Base-by-base conservation (phyloP, 2,113 vertebrate genomes). In the Tetrao urogallus region DNA sequence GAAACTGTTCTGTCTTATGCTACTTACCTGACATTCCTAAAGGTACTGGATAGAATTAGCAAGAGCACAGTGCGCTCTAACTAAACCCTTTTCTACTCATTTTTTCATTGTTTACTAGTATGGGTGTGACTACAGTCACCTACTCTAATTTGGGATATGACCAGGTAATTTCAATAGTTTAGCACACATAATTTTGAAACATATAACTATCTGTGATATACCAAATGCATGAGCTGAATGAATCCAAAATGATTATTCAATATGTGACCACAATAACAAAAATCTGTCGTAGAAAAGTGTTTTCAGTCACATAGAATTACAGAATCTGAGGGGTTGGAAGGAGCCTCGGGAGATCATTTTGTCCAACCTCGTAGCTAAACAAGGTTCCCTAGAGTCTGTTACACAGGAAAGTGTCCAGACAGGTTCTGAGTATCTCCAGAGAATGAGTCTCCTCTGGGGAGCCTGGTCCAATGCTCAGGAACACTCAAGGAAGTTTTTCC, bases 21-120 rank as follows among this genome's bases (percentile, higher is more conserved):
- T 1, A 79, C 2, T 8, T 74, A 8, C 21, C 8, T 50, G 1
- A 32, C 2, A 1, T 71, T 86, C 12, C 30, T 85, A 48, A 64
- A 43, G 2, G 13, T 34, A 36, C 3, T 7, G 21, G 10, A 71
- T 15, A 72, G 6, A 11, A 40, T 58, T 63, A 28, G 14, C 3
- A 52, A 13, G 10, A 87, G 3, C 17, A 30, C 0, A 48, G 0
- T 4, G 69, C 13, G 7, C 17, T 78, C 30, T 5, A 34, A 2
- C 5, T 36, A 3, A 40, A 5, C 3, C 1, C 47, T 70, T 69
- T 82, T 28, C 34, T 69, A 28, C 19, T 66, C 0, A n/a, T 70
- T 83, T 85, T 86, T 73, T 13, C 13, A 27, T 4, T 17, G 4
- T 34, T 0, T 2, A 2, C 50, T 43, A 7, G 7, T 57, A 28